Evolutionary conservation across 2,797 vertebrate genomes (phyloP).

Genomic region (Salarias fasciatus): DNA sequence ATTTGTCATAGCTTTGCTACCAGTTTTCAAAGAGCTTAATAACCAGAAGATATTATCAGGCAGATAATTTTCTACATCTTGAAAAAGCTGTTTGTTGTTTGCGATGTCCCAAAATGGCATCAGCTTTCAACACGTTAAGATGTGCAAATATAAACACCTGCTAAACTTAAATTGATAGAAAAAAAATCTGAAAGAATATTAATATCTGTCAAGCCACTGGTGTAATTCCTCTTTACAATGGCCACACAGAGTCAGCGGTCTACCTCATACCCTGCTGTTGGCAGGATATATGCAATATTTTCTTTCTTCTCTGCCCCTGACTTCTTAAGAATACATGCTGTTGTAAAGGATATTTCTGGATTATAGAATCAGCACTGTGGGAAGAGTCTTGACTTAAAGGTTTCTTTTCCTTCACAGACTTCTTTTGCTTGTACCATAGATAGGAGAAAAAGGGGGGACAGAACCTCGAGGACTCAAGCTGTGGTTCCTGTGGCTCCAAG

Average conservation of each 20-base stretch:
- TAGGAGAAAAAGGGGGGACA: slow-evolving; percentile 58
- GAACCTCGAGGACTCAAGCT: slow-evolving; percentile 83
- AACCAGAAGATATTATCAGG: slow-evolving; percentile 52
- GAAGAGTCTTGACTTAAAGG: slow-evolving; percentile 84
- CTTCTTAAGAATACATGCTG: slow-evolving; percentile 83
- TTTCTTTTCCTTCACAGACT: slow-evolving; percentile 81
- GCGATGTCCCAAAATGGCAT: slow-evolving; percentile 42
- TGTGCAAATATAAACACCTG: slow-evolving; percentile 7
- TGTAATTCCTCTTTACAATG: slow-evolving; percentile 59
- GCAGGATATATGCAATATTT: slow-evolving; percentile 73
- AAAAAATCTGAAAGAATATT: slow-evolving; percentile 46
- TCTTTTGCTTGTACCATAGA: slow-evolving; percentile 77
- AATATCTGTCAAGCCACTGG: slow-evolving; percentile 48
- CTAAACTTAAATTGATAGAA: slow-evolving; percentile 39
- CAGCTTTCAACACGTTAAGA: slow-evolving; percentile 32
- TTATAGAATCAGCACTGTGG: slow-evolving; percentile 85
- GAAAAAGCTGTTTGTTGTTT: slow-evolving; percentile 36
- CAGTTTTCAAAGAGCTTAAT: slow-evolving; percentile 47
- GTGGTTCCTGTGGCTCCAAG: slow-evolving; percentile 85
- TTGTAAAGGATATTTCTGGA: slow-evolving; percentile 86
- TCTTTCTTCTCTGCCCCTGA: slow-evolving; percentile 75
- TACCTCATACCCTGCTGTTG: slow-evolving; percentile 64
- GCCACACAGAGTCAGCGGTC: slow-evolving; percentile 63
- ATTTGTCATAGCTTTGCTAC: slow-evolving; percentile 44
- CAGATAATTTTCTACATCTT: slow-evolving; percentile 42